Conservation (phyloP, 1,140 invertebrate species). For the Ostrea denselamellosa region DNA sequence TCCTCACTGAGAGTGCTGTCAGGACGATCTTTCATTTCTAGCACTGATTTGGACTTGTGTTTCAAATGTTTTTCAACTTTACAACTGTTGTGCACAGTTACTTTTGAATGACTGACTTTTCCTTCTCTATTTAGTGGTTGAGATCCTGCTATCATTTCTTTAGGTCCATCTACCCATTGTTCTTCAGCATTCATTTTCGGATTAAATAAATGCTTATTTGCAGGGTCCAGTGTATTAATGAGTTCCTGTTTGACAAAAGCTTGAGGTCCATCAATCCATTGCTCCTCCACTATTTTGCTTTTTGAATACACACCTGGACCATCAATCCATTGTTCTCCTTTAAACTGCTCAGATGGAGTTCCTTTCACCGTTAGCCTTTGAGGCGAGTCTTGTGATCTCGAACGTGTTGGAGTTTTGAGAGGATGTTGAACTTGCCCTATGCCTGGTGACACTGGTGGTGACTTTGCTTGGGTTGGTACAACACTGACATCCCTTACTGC, state of each 20-base stretch:
- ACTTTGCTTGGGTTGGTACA: slow-evolving; percentile 41
- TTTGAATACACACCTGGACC: slow-evolving; percentile 84
- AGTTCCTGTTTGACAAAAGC: slow-evolving; percentile 69
- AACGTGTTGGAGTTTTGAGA: slow-evolving; percentile 57
- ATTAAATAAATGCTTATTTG: slow-evolving; percentile 60
- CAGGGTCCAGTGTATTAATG: slow-evolving; percentile 49
- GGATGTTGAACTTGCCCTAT: slow-evolving; percentile 57
- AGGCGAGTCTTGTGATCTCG: slow-evolving; percentile 58
- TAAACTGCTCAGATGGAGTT: slow-evolving; percentile 34
- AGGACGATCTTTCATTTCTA: slow-evolving; percentile 65
- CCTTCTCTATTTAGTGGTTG: slow-evolving; percentile 1
- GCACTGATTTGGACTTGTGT: slow-evolving; percentile 57
- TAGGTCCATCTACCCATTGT: slow-evolving; percentile 96
- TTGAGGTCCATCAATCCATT: slow-evolving; percentile 77
- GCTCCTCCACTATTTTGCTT: slow-evolving; percentile 64
- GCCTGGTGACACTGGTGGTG: slow-evolving; percentile 58
- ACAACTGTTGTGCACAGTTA: slow-evolving; percentile 63
- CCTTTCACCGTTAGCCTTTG: slow-evolving; percentile 47
- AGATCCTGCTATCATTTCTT: slow-evolving; percentile 66
- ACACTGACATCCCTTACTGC: slow-evolving; percentile 58
- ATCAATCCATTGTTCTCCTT: slow-evolving; percentile 95
- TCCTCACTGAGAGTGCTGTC: slow-evolving; percentile 70
- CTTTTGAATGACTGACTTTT: slow-evolving; percentile 46
- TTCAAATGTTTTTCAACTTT: slow-evolving; percentile 54
- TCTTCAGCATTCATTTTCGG: slow-evolving; percentile 87